Evolutionary conservation across 64 coral and sea anemone species (phyloP).

Genomic region (Pocillopora damicornis): DNA sequence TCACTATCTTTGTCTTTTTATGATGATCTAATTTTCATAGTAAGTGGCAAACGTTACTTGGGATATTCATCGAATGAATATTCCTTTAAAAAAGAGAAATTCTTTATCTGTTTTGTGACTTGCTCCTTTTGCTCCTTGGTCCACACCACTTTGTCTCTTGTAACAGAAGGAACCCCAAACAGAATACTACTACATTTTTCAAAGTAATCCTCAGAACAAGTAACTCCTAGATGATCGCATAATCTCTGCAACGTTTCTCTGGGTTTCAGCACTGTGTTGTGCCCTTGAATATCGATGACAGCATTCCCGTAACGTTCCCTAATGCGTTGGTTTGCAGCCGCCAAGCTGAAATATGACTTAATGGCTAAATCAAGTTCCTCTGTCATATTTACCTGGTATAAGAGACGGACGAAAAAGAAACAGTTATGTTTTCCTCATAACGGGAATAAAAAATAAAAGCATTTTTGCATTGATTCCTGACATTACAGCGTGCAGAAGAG

Average conservation of each 20-base stretch:
- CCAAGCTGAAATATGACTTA: neutral
- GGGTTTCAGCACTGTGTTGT: neutral
- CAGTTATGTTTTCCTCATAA: too few relatives aligned
- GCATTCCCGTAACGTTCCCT: neutral
- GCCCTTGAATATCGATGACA: constrained; percentile 8
- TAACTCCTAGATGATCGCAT: constrained; percentile 20
- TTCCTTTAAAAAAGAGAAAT: neutral
- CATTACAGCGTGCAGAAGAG: too few relatives aligned
- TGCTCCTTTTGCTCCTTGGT: neutral
- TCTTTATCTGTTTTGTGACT: constrained; percentile 1
- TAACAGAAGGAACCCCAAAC: neutral
- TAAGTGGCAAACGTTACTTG: too few relatives aligned
- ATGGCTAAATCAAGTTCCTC: too few relatives aligned
- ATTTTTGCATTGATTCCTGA: too few relatives aligned
- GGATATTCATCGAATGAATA: constrained; percentile 17
- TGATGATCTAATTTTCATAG: too few relatives aligned
- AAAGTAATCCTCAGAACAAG: constrained; percentile 9
- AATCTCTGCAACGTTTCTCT: constrained; percentile 3
- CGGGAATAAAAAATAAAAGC: too few relatives aligned
- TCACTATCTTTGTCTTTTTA: too few relatives aligned
- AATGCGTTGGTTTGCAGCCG: neutral
- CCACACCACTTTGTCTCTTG: neutral
- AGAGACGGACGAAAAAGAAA: too few relatives aligned
- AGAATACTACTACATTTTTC: neutral
- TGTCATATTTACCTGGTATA: too few relatives aligned